Conservation (phyloP, 2,113 vertebrate species). For the Rhineura floridana region DNA sequence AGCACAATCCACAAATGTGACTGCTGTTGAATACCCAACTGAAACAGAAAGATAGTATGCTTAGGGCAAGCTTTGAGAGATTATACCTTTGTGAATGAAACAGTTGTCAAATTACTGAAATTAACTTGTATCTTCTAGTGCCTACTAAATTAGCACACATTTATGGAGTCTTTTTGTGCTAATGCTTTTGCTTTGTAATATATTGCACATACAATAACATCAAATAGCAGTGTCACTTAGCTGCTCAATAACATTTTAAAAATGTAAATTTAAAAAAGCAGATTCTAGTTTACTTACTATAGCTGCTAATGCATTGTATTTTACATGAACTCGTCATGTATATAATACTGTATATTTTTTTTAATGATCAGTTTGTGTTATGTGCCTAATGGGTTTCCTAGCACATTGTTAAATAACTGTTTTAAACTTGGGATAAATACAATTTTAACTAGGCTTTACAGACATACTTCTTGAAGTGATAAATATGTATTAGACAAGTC, state of each 20-base stretch:
- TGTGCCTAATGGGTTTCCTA: slow-evolving; percentile 79
- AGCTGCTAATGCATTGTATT: slow-evolving; percentile 58
- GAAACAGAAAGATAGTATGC: not conserved
- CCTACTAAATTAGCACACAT: slow-evolving; percentile 29
- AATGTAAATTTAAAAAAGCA: not conserved
- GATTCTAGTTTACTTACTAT: slow-evolving; percentile 37
- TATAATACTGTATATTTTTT: slow-evolving; percentile 67
- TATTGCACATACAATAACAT: not conserved
- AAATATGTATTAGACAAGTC: slow-evolving; percentile 58
- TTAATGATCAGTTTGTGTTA: slow-evolving; percentile 68
- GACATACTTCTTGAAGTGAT: slow-evolving; percentile 57
- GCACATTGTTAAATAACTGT: slow-evolving; percentile 59
- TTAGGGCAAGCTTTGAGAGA: not conserved
- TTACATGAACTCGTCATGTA: slow-evolving; percentile 67
- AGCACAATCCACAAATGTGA: not conserved
- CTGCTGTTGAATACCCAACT: not conserved
- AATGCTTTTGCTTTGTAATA: slow-evolving; percentile 47
- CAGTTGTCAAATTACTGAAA: slow-evolving; percentile 35
- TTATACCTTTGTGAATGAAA: not conserved
- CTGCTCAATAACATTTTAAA: slow-evolving; percentile 35
- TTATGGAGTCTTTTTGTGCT: slow-evolving; percentile 43
- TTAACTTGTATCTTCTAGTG: slow-evolving; percentile 22
- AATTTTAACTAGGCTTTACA: slow-evolving; percentile 59
- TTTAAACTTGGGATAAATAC: slow-evolving; percentile 57
- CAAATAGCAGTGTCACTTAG: slow-evolving; percentile 28